Conservation (phyloP, 2,888 invertebrate genomes). For the Pseudococcus longispinus region DNA sequence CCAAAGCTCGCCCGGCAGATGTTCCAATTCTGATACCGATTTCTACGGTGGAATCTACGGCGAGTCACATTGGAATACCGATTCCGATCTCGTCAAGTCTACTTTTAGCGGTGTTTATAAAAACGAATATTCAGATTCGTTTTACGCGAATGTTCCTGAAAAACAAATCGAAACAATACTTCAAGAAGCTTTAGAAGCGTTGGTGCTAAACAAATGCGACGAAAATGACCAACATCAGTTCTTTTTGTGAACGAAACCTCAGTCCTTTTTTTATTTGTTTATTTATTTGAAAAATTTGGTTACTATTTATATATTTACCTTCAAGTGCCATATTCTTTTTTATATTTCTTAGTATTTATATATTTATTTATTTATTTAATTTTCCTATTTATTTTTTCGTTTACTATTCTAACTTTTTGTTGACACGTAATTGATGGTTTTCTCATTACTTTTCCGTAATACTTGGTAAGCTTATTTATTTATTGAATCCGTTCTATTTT, state of each 20-base stretch:
- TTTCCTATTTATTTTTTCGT: conserved; percentile 22
- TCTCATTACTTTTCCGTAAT: background rate
- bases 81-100: background rate
- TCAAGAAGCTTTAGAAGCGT: conserved; percentile 48
- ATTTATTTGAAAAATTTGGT: background rate
- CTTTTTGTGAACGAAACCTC: background rate
- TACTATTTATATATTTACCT: conserved; percentile 27
- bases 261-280: background rate
- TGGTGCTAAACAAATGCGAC: conserved; percentile 19
- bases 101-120: background rate
- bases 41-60: background rate
- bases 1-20: conserved; percentile 8
- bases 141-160: conserved; percentile 1
- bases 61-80: background rate
- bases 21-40: conserved; percentile 30
- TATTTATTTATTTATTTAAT: conserved; percentile 12
- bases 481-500: background rate
- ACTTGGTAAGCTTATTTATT: background rate
- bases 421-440: background rate
- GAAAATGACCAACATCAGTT: background rate
- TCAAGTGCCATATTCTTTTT: conserved; percentile 10
- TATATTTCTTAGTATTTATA: background rate
- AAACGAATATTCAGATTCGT: background rate
- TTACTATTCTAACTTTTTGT: background rate
- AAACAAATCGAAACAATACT: conserved; percentile 48